phyloP scores from a whole-genome alignment of 2,888 invertebrate species.

The Sinotaia quadrata region DNA sequence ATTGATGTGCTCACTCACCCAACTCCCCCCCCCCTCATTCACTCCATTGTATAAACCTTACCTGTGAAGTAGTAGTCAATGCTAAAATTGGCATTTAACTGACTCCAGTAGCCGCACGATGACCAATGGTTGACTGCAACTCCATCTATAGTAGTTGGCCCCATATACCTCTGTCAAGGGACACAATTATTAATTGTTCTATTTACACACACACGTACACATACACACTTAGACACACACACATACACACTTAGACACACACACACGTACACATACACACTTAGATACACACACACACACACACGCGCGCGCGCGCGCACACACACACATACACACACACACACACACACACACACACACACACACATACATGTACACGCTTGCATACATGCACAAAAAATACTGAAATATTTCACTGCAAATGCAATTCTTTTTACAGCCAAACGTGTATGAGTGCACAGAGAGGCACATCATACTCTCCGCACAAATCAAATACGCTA shows the following conservation, averaged over 20 bases:
- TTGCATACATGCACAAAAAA: not conserved
- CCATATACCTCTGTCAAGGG: slow-evolving; percentile 23
- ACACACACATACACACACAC: slow-evolving; percentile 7
- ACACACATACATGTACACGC: not conserved
- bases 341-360: slow-evolving; percentile 6
- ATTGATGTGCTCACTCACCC: too few relatives aligned
- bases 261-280: too few relatives aligned
- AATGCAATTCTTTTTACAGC: too few relatives aligned
- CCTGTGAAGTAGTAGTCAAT: slow-evolving; percentile 56
- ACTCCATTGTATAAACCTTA: not conserved
- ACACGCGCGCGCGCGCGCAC: not conserved
- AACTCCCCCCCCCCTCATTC: too few relatives aligned
- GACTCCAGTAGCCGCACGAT: slow-evolving; percentile 46
- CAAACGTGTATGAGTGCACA: too few relatives aligned
- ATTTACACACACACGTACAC: not conserved
- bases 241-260: too few relatives aligned
- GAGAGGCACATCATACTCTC: too few relatives aligned
- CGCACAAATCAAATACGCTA: too few relatives aligned
- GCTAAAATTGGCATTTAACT: slow-evolving; percentile 43
- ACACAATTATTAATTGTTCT: too few relatives aligned
- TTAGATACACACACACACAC: too few relatives aligned
- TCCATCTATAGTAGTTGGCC: slow-evolving; percentile 28
- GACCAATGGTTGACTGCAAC: slow-evolving; percentile 49
- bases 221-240: too few relatives aligned
- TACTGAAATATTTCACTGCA: too few relatives aligned